phyloP scores from a whole-genome alignment of 2,113 vertebrate species.

The Elephas maximus region DNA sequence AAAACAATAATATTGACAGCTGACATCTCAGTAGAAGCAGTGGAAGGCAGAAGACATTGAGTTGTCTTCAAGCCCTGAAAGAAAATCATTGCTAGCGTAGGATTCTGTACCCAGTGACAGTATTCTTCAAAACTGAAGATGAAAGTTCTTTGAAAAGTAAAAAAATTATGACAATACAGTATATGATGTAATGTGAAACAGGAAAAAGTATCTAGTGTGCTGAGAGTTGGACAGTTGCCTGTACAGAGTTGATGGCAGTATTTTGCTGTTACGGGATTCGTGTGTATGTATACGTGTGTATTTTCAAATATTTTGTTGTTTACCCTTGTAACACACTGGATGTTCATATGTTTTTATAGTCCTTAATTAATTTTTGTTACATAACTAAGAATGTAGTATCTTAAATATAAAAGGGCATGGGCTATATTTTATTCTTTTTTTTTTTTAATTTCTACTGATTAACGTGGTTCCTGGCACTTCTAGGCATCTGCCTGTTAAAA shows the following conservation, averaged over 20 bases:
- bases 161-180: not conserved
- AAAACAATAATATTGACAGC: not conserved
- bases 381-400: constrained; percentile 44
- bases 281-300: constrained; percentile 39
- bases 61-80: constrained; percentile 29
- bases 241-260: not conserved
- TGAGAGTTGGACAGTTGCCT: constrained; percentile 36
- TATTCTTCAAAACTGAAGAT: constrained; percentile 44
- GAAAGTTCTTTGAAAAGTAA: constrained; percentile 26
- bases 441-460: not conserved
- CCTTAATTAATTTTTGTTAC: constrained; percentile 38
- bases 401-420: constrained; percentile 35
- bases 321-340: constrained; percentile 39
- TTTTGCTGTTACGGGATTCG: constrained; percentile 54
- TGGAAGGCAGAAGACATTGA: constrained; percentile 36
- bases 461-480: constrained; percentile 22
- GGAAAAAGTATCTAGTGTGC: not conserved
- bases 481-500: constrained; percentile 58
- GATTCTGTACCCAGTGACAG: not conserved
- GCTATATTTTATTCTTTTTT: constrained; percentile 47
- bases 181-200: not conserved
- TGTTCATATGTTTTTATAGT: constrained; percentile 65
- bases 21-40: constrained; percentile 39
- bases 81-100: constrained; percentile 24
- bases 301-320: constrained; percentile 70